Evolutionary conservation across 2,797 vertebrate genomes (phyloP), one percentile per base, ranked within the genome.

Genomic region (Halcyon leucocephala): DNA sequence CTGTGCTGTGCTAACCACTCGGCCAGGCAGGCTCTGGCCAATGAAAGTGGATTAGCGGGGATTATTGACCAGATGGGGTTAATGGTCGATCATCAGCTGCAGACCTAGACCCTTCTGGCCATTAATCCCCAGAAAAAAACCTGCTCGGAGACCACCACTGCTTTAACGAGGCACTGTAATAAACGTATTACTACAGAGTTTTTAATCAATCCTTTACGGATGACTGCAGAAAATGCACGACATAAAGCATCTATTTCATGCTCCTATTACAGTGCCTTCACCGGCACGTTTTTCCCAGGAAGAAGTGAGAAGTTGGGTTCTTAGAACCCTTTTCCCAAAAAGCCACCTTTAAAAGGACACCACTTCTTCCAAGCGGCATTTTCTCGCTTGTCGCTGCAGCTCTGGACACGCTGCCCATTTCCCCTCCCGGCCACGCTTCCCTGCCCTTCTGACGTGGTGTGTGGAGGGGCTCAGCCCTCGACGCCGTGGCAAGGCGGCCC

Each of bases 21-120:
- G 7, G 52, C 87, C 7, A 1, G 44, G 77, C 88, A 82, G 83
- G 35, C 52, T 87, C 91, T 77, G 83, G 88, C 83, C 92, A 97
- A 97, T 94, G 95, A 95, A 96, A 89, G 81, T 93, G 95, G 94
- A 97, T 97, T 97, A 97, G 80, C 66, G 65, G 48, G 94, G 95
- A 97, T 97, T 95, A 97, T 95, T 95, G 94, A 93, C 96, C 96
- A 97, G 96, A 93, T 95, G 96, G 96, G 94, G 90, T 87, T 97
- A 97, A 93, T 89, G 91, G 90, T 82, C 80, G 95, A 92, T 95
- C 83, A 95, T 95, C 95, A 97, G 93, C 90, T 97, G 95, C 88
- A 87, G 88, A 80, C 77, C 91, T 85, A 86, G 88, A 67, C 85
- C 87, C 88, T 95, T 95, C 90, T 97, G 90, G 88, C 54, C 86